Evolutionary conservation across 2,113 vertebrate genomes (phyloP), one percentile per base, ranked within the genome.

Genomic region (Toxostoma redivivum): DNA sequence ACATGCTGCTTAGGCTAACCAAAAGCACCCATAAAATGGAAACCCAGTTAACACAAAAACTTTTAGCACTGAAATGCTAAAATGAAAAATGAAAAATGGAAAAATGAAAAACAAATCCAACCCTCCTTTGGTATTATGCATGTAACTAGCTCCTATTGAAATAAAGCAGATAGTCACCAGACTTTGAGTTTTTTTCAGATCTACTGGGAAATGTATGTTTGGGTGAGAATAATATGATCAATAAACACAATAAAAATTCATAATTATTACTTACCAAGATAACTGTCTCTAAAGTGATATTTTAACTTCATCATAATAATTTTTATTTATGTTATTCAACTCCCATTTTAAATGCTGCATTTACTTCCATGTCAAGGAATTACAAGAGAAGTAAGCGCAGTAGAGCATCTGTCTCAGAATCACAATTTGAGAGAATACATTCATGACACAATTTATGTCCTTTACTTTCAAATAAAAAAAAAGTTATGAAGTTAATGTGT

Each of bases 101-200:
- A 64, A 62, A 37, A 2, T 1, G 7, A 70, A 73, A 86, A 8
- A 1, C 23, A 50, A 61, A 33, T 27, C 33, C 14, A 38, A 31
- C 4, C 4, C 3, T 2, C 0, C 9, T 50, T 28, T 51, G 14
- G 4, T 73, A 30, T 57, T 77, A 15, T 73, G 24, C 11, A 42
- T 20, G 19, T 42, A 65, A 11, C 15, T 72, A 82, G 6, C 4
- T 71, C 15, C 10, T 35, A 28, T 73, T 74, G 60, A 81, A 69
- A 78, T 61, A 73, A 67, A 53, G 9, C 11, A 56, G n/a, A 40
- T 31, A 30, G 4, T 48, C 81, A 74, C 3, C n/a, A 86, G 28
- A 25, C 12, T 71, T 21, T 3, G 4, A 2, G 0, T 4, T 4
- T 30, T 94, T 84, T 44, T 38, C 6, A 2, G 2, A 28, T 21